phyloP scores from a whole-genome alignment of 2,888 invertebrate genomes.

The Theristus sp. region DNA sequence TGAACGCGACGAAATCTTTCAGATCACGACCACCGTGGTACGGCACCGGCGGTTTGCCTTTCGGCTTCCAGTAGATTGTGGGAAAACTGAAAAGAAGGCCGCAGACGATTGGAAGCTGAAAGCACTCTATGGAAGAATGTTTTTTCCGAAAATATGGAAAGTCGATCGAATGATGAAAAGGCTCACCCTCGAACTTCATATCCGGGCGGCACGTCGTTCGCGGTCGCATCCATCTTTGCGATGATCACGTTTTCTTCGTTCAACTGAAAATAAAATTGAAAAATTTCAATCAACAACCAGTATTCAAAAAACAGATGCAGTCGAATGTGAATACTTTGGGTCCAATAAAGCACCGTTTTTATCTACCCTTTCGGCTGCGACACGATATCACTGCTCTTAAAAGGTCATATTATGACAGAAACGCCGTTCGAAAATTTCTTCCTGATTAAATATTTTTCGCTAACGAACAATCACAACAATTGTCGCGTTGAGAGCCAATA shows the following conservation, averaged over 20 bases:
- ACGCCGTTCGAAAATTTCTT: too few species aligned
- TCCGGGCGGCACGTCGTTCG: conserved; percentile 78
- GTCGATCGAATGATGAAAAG: too few species aligned
- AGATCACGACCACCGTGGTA: conserved; percentile 71
- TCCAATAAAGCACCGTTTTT: too few species aligned
- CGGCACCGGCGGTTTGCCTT: conserved; percentile 36
- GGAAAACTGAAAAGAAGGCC: conserved; percentile 52
- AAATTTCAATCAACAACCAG: background rate
- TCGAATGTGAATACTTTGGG: too few species aligned
- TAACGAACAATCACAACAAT: too few species aligned
- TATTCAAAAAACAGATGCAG: too few species aligned
- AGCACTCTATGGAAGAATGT: background rate
- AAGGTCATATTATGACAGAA: too few species aligned
- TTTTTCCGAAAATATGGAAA: background rate
- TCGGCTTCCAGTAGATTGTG: conserved; percentile 81
- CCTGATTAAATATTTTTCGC: too few species aligned
- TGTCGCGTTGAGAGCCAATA: too few species aligned
- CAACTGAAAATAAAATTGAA: conserved; percentile 38
- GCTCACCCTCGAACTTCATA: conserved; percentile 70
- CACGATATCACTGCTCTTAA: too few species aligned
- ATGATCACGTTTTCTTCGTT: conserved; percentile 63
- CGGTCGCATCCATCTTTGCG: conserved; percentile 93
- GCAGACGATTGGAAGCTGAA: background rate
- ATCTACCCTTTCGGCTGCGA: too few species aligned
- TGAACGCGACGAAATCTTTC: conserved; percentile 81